These are phyloP conservation scores for Gymnodraco acuticeps DNA, from an alignment of 2,797 vertebrate species.

Conservation along the genomic window DNA sequence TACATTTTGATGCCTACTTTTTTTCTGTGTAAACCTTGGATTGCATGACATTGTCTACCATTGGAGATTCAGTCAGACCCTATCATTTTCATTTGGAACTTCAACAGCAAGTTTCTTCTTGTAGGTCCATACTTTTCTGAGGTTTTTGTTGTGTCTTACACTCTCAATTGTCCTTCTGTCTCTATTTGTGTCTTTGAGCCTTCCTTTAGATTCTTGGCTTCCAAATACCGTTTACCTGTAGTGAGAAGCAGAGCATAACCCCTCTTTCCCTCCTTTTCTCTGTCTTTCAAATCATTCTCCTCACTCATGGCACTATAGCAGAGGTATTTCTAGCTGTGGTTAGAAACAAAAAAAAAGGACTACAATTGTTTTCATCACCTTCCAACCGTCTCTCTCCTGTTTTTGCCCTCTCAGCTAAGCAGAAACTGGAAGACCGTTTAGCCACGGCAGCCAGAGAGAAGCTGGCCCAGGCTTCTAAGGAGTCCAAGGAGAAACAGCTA, in stretches of 20 bases:
- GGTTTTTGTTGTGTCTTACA: background rate
- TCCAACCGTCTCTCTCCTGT: conserved; percentile 35
- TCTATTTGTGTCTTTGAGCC: background rate
- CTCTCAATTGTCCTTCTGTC: background rate
- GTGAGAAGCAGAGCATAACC: background rate
- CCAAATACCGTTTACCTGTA: background rate
- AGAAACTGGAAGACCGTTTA: conserved; percentile 96
- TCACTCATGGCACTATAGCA: background rate
- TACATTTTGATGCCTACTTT: conserved; percentile 33
- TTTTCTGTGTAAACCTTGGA: conserved; percentile 24
- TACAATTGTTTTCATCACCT: background rate
- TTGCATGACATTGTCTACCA: conserved; percentile 41
- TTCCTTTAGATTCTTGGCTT: background rate
- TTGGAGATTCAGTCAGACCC: conserved; percentile 13
- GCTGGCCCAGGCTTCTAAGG: conserved; percentile 97
- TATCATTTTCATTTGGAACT: conserved; percentile 21
- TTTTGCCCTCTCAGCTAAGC: conserved; percentile 88
- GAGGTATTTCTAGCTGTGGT: background rate
- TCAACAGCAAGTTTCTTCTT: background rate
- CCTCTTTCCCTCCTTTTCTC: background rate
- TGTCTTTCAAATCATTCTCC: conserved; percentile 5
- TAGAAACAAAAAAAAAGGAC: conserved; percentile 8
- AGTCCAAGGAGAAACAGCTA: conserved; percentile 98
- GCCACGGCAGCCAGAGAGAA: conserved; percentile 97
- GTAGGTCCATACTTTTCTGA: background rate